These are phyloP conservation scores for Caenorhabditis latens DNA, from an alignment of 1,140 invertebrate genomes.

Conservation along the genomic window DNA sequence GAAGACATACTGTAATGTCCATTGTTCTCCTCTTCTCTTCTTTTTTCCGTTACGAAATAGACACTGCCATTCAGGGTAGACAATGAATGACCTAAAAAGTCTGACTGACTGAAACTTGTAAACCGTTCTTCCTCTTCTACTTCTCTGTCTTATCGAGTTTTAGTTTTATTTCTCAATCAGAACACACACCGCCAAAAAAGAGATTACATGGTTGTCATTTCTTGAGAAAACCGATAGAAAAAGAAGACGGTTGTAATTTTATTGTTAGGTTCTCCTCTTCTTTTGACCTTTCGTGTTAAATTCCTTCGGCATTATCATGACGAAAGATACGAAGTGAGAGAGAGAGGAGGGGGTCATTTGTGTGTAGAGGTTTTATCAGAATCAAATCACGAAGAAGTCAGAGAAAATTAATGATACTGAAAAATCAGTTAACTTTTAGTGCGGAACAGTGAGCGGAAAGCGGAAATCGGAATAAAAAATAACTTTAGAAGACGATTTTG, in stretches of 20 bases:
- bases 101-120: not conserved
- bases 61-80: not conserved
- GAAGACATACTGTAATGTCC: slow-evolving; percentile 28
- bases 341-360: not conserved
- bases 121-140: slow-evolving; percentile 23
- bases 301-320: not conserved
- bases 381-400: too few species aligned
- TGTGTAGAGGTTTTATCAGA: too few species aligned
- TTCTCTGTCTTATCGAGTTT: slow-evolving; percentile 9
- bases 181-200: not conserved
- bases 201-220: slow-evolving; percentile 38
- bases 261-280: not conserved
- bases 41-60: slow-evolving; percentile 6
- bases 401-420: too few species aligned
- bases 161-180: not conserved
- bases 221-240: not conserved
- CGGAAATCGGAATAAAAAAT: too few species aligned
- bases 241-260: not conserved
- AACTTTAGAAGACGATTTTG: too few species aligned
- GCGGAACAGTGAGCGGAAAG: too few species aligned
- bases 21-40: slow-evolving; percentile 6
- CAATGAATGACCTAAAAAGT: slow-evolving; percentile 45
- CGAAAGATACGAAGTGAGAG: not conserved
- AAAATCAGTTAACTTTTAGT: too few species aligned
- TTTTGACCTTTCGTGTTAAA: slow-evolving; percentile 37